Base-by-base conservation (phyloP, 2,797 vertebrate genomes). In the Myotis planiceps region DNA sequence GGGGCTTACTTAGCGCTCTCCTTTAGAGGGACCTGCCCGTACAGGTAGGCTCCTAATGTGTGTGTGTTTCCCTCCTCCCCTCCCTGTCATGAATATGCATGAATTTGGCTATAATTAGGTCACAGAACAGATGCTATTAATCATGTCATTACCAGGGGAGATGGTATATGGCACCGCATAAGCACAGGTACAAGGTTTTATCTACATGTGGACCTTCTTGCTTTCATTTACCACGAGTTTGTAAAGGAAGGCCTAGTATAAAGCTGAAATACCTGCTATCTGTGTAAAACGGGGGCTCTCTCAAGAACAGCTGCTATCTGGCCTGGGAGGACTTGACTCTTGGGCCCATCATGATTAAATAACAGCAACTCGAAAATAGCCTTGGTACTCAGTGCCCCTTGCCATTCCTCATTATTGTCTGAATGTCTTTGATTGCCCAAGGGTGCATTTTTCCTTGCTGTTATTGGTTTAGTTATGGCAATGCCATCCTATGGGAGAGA, bases 391-490 rank as follows among this genome's bases (percentile, higher is more conserved):
- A 79, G 83, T 83, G 88, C 71, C 80, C 8, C 3, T 8, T 92
- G 86, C 47, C 76, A 69, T 97, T 97, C 95, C 45, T 94, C 68
- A 92, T 92, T 97, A 91, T 51, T 97, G 95, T 84, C 92, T 81
- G 75, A 96, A 75, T 92, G 68, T 96, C 76, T 97, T 93, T 90
- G 84, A 88, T 72, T 76, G 97, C 65, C 74, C 86, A 74, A 14
- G 82, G 80, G 53, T 96, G 23, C 25, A 86, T 74, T 21, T 72
- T 76, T 90, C 86, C 71, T 71, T 86, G 96, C 96, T 69, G 21
- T 89, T 96, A 95, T 89, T 94, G 91, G 74, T 32, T 97, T 97
- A 96, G 97, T 97, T 93, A 96, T 92, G 80, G 37, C 85, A 74
- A 79, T 96, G 66, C 55, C 82, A 82, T 96, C 82, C 66, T 94